Evolutionary conservation across 1,140 invertebrate species (phyloP).

Genomic region (Physella acuta): DNA sequence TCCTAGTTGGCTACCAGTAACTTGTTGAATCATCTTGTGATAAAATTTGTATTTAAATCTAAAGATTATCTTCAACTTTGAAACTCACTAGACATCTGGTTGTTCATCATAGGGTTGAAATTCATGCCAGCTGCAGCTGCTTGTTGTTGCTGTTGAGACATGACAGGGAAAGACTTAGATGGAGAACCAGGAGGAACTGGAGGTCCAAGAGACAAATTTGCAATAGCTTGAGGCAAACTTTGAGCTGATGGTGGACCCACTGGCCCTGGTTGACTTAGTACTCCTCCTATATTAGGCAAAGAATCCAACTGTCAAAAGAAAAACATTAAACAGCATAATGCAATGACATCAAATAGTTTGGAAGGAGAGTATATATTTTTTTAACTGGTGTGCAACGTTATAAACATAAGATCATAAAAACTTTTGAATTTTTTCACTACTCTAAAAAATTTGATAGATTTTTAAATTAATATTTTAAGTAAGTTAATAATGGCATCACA

Average conservation of each 20-base stretch:
- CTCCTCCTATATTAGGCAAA: constrained; percentile 18
- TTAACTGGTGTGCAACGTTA: no score
- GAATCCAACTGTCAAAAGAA: constrained; percentile 20
- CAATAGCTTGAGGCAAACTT: constrained; percentile 20
- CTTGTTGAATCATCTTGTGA: no score
- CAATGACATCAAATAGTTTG: neutral
- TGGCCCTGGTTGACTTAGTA: constrained; percentile 20
- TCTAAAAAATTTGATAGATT: no score
- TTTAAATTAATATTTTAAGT: no score
- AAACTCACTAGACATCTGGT: constrained; percentile 9
- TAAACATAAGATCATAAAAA: no score
- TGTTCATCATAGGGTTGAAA: constrained; percentile 27
- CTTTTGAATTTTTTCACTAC: no score
- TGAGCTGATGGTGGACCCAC: constrained; percentile 20
- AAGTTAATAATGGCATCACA: no score
- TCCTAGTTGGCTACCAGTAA: no score
- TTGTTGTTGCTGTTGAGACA: constrained; percentile 27
- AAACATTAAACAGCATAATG: neutral
- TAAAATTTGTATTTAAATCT: no score
- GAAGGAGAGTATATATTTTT: no score
- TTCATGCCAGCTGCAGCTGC: constrained; percentile 4
- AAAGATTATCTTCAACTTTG: no score
- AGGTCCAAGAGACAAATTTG: constrained; percentile 9
- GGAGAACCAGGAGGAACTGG: constrained; percentile 22
- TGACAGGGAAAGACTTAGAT: constrained; percentile 14